phyloP scores from a whole-genome alignment of 2,113 vertebrate species.

The Microtus richardsoni region DNA sequence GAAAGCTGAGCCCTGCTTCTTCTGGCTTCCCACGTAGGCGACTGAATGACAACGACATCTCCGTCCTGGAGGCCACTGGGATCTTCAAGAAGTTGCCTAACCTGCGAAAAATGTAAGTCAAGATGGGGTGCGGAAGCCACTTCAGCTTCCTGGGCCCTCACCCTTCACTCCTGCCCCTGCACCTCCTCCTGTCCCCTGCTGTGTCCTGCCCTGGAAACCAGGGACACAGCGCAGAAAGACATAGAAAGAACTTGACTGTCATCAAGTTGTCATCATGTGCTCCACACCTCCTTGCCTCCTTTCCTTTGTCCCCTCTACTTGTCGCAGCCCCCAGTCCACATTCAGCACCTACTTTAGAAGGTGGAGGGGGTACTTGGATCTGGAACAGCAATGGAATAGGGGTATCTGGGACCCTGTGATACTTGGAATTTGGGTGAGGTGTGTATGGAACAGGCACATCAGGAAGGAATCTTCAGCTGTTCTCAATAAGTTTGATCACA shows the following conservation, averaged over 20 bases:
- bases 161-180: neutral
- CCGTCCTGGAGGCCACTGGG: slow-evolving; percentile 92
- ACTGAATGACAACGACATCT: slow-evolving; percentile 97
- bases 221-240: neutral
- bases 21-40: slow-evolving; percentile 85
- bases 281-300: neutral
- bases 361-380: neutral
- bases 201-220: fast-evolving
- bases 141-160: neutral
- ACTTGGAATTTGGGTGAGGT: neutral
- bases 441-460: fast-evolving
- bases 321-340: neutral
- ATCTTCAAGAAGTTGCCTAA: slow-evolving; percentile 96
- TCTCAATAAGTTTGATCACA: neutral
- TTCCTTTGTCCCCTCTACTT: neutral
- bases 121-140: fast-evolving
- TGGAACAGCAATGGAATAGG: fast-evolving
- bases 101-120: slow-evolving; percentile 95
- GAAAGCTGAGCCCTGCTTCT: neutral
- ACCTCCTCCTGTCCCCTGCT: neutral
- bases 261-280: fast-evolving
- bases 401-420: neutral
- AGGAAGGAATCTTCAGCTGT: fast-evolving
- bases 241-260: neutral
- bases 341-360: fast-evolving